These are phyloP conservation scores for Lates japonicus DNA, from an alignment of 2,797 vertebrate species.

Conservation along the genomic window DNA sequence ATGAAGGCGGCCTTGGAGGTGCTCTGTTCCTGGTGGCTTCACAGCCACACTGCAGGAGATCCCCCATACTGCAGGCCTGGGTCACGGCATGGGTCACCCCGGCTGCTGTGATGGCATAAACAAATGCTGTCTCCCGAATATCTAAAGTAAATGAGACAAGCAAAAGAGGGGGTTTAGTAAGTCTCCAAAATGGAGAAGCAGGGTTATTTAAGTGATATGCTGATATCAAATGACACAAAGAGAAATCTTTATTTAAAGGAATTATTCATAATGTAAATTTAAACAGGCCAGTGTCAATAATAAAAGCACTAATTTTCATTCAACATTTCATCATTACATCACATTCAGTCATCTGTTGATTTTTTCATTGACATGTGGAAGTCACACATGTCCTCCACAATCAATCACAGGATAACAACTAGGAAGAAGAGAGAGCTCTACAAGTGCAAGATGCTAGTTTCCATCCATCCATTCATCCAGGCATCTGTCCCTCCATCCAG, in stretches of 20 bases:
- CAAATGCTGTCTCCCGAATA: slow-evolving; percentile 97
- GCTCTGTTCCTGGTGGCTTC: slow-evolving; percentile 91
- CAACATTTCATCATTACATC: background rate
- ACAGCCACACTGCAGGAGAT: slow-evolving; percentile 96
- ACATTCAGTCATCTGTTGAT: slow-evolving; percentile 11
- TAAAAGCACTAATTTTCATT: background rate
- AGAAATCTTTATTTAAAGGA: background rate
- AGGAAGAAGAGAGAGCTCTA: background rate
- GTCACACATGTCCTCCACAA: background rate
- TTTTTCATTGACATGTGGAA: background rate
- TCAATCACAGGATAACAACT: slow-evolving; percentile 5
- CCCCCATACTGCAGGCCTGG: slow-evolving; percentile 98
- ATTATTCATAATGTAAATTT: background rate
- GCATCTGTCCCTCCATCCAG: slow-evolving; percentile 14
- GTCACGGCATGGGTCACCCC: slow-evolving; percentile 97
- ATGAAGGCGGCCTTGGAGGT: slow-evolving; percentile 84
- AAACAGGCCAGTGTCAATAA: background rate
- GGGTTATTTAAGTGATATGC: background rate
- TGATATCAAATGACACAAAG: background rate
- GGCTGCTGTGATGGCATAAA: slow-evolving; percentile 95
- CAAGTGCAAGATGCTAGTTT: slow-evolving; percentile 21
- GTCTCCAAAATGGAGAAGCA: background rate
- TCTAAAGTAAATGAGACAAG: slow-evolving; percentile 80
- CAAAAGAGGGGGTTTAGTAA: background rate
- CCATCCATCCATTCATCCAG: slow-evolving; percentile 21